Base-by-base conservation (phyloP, 2,888 invertebrate species). In the Tetheella fluctuosa region DNA sequence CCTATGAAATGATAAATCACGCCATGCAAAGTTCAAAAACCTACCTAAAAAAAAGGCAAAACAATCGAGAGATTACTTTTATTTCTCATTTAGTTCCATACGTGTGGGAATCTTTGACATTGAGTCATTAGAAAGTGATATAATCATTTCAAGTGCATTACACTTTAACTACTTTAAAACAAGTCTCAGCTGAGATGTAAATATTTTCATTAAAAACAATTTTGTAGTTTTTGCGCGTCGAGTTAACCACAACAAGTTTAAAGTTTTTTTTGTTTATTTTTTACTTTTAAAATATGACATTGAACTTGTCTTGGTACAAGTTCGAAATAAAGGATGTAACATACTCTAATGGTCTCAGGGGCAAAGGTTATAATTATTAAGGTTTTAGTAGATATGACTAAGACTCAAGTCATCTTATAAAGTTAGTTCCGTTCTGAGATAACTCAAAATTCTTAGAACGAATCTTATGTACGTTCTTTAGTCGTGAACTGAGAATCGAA, bases 81-180 rank as follows among this genome's bases (percentile, higher is more conserved):
- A 25, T n/a, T 28, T 52, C 39, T n/a, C 48, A 48, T 48, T 48
- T 48, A 10, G 37, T 39, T n/a, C 25, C 54, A 34, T 34, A 55
- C 77, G 82, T 80, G 80, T 80, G 80, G 67, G 82, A 81, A 73
- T 64, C 59, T 67, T 66, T 59, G 57, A 58, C 58, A 60, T 59
- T 63, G 64, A 68, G 73, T 73, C 74, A 70, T 79, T 79, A 78
- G 79, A 81, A 81, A 80, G 77, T 77, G 70, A 79, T 78, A 73
- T 70, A 80, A 79, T 75, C 71, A 70, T 69, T 74, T 68, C 68
- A 62, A 67, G 68, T 67, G 64, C 62, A 34, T 34, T 34, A 13
- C 34, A 34, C 34, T 34, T 34, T 6, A 8, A 8, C 8, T 34
- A 39, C 10, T 15, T 15, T n/a, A n/a, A n/a, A n/a, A n/a, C n/a